phyloP scores from a whole-genome alignment of 2,888 invertebrate species.

The Aromia moschata region DNA sequence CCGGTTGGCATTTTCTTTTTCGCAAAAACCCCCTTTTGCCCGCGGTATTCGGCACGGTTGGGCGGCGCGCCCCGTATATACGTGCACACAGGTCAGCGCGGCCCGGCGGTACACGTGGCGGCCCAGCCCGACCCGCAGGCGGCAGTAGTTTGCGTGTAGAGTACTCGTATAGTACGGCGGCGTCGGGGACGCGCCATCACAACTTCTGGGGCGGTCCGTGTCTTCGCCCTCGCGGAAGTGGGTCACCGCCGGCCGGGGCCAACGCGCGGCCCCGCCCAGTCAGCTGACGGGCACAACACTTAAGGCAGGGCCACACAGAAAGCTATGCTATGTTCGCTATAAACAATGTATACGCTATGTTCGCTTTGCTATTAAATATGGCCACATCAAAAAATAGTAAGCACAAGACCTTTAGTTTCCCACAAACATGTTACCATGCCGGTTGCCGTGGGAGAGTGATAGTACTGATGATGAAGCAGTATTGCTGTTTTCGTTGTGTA shows the following conservation, averaged over 20 bases:
- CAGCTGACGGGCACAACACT: slow-evolving; percentile 48
- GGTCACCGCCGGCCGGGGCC: slow-evolving; percentile 52
- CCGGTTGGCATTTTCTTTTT: too few species aligned
- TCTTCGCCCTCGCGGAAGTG: slow-evolving; percentile 54
- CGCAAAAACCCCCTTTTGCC: slow-evolving; percentile 7
- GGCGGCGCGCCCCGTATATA: slow-evolving; percentile 7
- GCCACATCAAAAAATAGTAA: too few species aligned
- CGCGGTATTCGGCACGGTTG: slow-evolving; percentile 9
- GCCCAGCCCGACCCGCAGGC: slow-evolving; percentile 23
- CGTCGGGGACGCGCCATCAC: slow-evolving; percentile 37
- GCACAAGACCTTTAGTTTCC: too few species aligned
- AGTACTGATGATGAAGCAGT: too few species aligned
- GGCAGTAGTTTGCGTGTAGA: slow-evolving; percentile 30
- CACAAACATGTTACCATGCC: too few species aligned
- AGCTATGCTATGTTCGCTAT: too few species aligned
- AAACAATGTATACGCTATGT: too few species aligned
- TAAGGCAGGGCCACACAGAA: too few species aligned
- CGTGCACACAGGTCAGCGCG: too few species aligned
- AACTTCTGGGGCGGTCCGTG: slow-evolving; percentile 43
- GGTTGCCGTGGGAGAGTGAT: too few species aligned
- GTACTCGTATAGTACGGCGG: slow-evolving; percentile 31
- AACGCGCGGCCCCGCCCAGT: slow-evolving; percentile 45
- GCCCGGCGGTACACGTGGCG: slow-evolving; percentile 18
- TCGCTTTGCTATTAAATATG: too few species aligned
- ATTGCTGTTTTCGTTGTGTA: too few species aligned